Conservation (phyloP, 2,888 invertebrate genomes). For the Pammene aurita region DNA sequence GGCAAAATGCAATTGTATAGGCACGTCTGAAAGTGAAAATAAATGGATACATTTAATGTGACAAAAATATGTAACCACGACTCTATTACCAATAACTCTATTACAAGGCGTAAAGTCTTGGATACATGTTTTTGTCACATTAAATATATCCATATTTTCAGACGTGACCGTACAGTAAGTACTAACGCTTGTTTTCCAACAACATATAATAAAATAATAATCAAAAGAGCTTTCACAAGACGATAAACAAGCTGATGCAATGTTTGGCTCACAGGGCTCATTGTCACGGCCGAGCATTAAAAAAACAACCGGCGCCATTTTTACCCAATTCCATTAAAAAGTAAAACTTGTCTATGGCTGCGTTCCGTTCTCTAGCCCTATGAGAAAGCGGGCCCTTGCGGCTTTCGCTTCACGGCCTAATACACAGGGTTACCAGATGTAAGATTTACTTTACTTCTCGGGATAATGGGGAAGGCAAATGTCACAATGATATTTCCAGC, state of each 20-base stretch:
- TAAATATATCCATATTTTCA: too few species aligned
- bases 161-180: too few species aligned
- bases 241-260: conserved; percentile 7
- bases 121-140: too few species aligned
- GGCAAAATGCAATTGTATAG: too few species aligned
- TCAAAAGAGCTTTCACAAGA: conserved; percentile 1
- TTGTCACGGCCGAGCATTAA: conserved; percentile 9
- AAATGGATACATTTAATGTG: too few species aligned
- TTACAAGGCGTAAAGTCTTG: too few species aligned
- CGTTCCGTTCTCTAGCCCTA: conserved; percentile 40
- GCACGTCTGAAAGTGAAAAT: too few species aligned
- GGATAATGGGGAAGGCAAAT: neutral
- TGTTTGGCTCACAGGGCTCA: conserved; percentile 17
- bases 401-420: conserved; percentile 59
- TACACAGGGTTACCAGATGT: conserved; percentile 44
- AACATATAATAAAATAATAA: neutral
- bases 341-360: conserved; percentile 40
- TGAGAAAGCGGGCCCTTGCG: conserved; percentile 41
- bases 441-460: neutral
- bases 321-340: conserved; percentile 41
- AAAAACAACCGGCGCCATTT: conserved; percentile 27
- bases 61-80: too few species aligned
- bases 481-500: too few species aligned
- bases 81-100: too few species aligned
- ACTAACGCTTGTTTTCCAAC: neutral